Evolutionary conservation across 2,113 vertebrate species (phyloP).

Genomic region (Notiomystis cincta): DNA sequence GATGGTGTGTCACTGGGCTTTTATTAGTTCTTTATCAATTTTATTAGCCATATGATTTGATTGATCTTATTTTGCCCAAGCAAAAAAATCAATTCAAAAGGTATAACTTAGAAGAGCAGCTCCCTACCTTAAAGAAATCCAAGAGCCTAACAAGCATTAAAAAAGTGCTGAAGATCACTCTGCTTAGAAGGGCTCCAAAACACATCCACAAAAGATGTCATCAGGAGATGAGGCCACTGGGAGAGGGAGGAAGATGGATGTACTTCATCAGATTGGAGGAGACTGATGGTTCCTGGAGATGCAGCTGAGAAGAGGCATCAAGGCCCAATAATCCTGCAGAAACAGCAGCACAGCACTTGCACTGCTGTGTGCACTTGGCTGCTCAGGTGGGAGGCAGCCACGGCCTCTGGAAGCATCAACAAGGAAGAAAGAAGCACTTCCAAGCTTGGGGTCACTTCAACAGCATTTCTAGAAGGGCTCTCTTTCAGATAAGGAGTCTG

Average conservation of each 20-base stretch:
- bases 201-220: not conserved
- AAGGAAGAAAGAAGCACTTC: not conserved
- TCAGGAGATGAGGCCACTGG: not conserved
- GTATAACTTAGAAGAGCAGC: constrained; percentile 43
- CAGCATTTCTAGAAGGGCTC: not conserved
- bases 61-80: constrained; percentile 70
- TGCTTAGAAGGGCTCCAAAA: not conserved
- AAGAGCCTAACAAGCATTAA: not conserved
- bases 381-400: accelerated
- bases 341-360: accelerated
- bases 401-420: not conserved
- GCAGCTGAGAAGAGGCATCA: not conserved
- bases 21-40: constrained; percentile 74
- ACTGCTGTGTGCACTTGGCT: not conserved
- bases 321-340: not conserved
- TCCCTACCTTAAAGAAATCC: constrained; percentile 35
- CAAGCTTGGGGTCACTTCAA: not conserved
- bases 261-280: not conserved
- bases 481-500: not conserved
- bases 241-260: not conserved
- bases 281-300: not conserved
- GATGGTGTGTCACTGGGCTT: constrained; percentile 33
- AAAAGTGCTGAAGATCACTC: not conserved
- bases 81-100: constrained; percentile 69
- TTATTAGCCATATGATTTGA: constrained; percentile 74